These are phyloP conservation scores for Yasuhikotakia modesta DNA, from an alignment of 2,797 vertebrate species.

Conservation along the genomic window DNA sequence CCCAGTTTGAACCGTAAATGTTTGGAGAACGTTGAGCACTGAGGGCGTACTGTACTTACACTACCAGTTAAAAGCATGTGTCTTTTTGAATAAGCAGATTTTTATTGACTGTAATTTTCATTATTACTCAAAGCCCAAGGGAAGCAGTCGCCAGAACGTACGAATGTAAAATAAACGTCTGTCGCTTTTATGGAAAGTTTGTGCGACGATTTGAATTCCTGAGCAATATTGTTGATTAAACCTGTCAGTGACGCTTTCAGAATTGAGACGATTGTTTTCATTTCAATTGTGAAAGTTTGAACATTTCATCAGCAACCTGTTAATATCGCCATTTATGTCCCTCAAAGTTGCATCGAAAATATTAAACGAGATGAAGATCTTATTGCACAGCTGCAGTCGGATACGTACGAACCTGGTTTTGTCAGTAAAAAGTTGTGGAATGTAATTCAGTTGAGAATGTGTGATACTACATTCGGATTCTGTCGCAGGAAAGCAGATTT, in stretches of 20 bases:
- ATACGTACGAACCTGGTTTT: constrained; percentile 22
- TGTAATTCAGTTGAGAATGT: constrained; percentile 42
- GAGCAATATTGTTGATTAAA: constrained; percentile 14
- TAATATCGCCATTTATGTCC: neutral
- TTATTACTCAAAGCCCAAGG: constrained; percentile 32
- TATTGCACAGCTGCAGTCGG: constrained; percentile 2
- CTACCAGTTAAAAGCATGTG: constrained; percentile 25
- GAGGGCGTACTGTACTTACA: neutral
- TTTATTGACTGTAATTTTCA: constrained; percentile 22
- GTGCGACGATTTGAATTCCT: neutral
- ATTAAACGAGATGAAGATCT: neutral
- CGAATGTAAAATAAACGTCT: constrained; percentile 1
- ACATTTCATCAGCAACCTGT: neutral
- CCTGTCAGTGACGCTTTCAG: neutral
- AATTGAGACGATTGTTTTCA: neutral
- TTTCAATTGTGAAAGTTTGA: neutral
- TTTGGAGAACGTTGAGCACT: neutral
- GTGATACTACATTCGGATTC: constrained; percentile 12
- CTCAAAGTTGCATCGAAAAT: constrained; percentile 16
- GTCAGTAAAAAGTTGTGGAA: constrained; percentile 36
- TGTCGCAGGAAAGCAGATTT: constrained; percentile 23
- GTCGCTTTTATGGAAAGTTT: neutral
- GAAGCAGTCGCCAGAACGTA: constrained; percentile 35
- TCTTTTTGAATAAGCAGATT: constrained; percentile 12
- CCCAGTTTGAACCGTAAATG: neutral